Evolutionary conservation across 2,888 invertebrate genomes (phyloP).

Genomic region (Platycheirus albimanus): DNA sequence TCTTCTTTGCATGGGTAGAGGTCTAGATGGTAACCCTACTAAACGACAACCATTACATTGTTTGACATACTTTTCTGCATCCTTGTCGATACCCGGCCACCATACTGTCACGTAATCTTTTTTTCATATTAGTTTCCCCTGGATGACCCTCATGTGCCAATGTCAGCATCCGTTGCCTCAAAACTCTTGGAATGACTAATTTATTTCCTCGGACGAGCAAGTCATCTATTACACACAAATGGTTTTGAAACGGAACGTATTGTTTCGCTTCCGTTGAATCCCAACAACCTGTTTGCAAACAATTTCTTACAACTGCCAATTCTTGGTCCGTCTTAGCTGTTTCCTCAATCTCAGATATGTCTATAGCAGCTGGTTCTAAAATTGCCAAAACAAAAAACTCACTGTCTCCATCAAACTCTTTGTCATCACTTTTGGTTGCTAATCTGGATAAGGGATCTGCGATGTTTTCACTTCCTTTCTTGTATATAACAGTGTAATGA

Average conservation of each 20-base stretch:
- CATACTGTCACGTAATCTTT: not conserved
- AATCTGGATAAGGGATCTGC: not conserved
- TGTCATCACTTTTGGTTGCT: not conserved
- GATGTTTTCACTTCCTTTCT: too few species aligned
- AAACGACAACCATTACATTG: not conserved
- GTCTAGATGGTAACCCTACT: not conserved
- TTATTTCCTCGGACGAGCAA: too few species aligned
- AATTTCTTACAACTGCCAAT: not conserved
- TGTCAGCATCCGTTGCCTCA: not conserved
- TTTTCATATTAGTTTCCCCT: not conserved
- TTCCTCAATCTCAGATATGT: too few species aligned
- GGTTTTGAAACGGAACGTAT: too few species aligned
- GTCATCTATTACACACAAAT: not conserved
- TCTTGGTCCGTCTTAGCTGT: not conserved
- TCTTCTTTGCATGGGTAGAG: too few species aligned
- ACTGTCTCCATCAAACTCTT: not conserved
- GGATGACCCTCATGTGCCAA: too few species aligned
- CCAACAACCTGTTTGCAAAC: not conserved
- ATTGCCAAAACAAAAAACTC: too few species aligned
- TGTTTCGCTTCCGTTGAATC: not conserved
- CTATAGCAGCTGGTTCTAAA: too few species aligned
- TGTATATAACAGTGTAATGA: too few species aligned
- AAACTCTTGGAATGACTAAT: too few species aligned
- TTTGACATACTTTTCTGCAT: too few species aligned
- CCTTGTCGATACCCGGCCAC: not conserved